phyloP scores from a whole-genome alignment of 2,797 vertebrate species.

The Helicolenus hilgendorfi region DNA sequence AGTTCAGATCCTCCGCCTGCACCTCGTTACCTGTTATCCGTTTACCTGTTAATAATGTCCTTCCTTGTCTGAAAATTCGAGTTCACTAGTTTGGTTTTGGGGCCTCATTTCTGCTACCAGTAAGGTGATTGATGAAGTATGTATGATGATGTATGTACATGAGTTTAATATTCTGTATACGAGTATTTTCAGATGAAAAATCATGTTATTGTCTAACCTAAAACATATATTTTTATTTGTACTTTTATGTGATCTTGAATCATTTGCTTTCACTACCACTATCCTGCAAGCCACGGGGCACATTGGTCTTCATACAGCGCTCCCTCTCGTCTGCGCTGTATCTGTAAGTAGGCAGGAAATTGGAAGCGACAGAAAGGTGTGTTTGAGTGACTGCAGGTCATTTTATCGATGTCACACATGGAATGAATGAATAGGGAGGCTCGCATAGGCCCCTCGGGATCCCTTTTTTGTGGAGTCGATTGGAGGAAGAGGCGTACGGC shows the following conservation, averaged over 20 bases:
- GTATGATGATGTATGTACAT: too few relatives aligned
- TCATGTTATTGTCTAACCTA: neutral
- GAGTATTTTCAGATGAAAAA: neutral
- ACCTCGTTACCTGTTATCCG: neutral
- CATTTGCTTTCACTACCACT: neutral
- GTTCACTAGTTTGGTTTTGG: neutral
- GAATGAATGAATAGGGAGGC: slow-evolving; percentile 38
- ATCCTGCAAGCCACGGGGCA: neutral
- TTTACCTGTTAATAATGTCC: neutral
- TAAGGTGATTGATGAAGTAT: neutral
- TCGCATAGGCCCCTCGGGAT: slow-evolving; percentile 34
- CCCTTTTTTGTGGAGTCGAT: slow-evolving; percentile 35
- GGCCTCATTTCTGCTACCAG: neutral
- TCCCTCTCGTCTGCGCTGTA: slow-evolving; percentile 12
- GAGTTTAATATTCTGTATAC: neutral
- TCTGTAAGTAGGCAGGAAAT: slow-evolving; percentile 54
- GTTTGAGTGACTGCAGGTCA: slow-evolving; percentile 61
- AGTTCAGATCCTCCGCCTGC: neutral
- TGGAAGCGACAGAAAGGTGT: slow-evolving; percentile 56
- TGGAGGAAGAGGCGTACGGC: neutral
- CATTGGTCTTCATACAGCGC: neutral
- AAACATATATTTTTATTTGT: neutral
- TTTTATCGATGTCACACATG: slow-evolving; percentile 64
- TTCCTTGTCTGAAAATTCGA: neutral
- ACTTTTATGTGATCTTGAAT: neutral